Evolutionary conservation across 2,888 invertebrate species (phyloP).

Genomic region (Oxycera nigricornis): DNA sequence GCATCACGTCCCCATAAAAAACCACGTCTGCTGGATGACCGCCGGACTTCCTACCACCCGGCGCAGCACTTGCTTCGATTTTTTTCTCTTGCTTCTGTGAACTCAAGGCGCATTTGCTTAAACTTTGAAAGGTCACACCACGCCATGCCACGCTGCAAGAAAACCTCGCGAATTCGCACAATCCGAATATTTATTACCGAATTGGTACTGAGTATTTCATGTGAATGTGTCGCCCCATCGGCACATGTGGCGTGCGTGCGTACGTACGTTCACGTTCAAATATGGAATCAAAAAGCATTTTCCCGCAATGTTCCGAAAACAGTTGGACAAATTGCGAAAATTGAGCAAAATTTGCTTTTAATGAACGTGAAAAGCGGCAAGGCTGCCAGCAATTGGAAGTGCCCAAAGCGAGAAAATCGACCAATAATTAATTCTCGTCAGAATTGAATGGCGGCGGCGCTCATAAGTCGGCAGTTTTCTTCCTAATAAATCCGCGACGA

Average conservation of each 20-base stretch:
- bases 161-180: neutral
- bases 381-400: neutral
- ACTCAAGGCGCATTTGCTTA: neutral
- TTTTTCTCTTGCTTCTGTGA: neutral
- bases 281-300: neutral
- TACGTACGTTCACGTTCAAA: neutral
- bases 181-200: neutral
- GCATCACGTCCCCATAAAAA: neutral
- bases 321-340: neutral
- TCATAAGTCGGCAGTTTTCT: too few relatives aligned
- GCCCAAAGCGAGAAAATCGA: neutral
- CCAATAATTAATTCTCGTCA: too few relatives aligned
- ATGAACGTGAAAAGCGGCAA: neutral
- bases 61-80: neutral
- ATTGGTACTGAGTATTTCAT: neutral
- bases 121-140: neutral
- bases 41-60: neutral
- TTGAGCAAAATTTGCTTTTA: neutral
- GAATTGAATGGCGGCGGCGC: too few relatives aligned
- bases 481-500: too few relatives aligned
- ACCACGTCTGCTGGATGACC: neutral
- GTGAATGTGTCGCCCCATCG: neutral
- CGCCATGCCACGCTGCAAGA: too few relatives aligned
- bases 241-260: neutral
- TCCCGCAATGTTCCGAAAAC: conserved; percentile 1